Evolutionary conservation across 2,113 vertebrate species (phyloP).

Genomic region (Poeciliopsis turrubarensis): DNA sequence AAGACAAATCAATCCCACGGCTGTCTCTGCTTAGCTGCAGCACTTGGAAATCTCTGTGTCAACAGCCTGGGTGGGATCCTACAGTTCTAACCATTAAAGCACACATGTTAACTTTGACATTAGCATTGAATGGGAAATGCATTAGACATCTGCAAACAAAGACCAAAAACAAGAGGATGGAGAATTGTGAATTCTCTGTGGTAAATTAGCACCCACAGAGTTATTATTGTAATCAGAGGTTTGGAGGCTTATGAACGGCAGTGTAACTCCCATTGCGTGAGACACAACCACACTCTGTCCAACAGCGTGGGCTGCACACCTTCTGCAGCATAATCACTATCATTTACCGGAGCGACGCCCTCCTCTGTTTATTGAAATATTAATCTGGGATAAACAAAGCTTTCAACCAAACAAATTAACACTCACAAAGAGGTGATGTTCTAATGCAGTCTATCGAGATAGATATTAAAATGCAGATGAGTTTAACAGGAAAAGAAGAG

Average conservation of each 20-base stretch:
- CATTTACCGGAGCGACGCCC: slow-evolving; percentile 74
- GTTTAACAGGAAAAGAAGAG: slow-evolving; percentile 24
- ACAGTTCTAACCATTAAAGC: slow-evolving; percentile 46
- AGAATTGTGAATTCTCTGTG: slow-evolving; percentile 36
- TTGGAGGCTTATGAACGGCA: slow-evolving; percentile 70
- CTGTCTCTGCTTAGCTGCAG: slow-evolving; percentile 42
- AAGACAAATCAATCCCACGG: slow-evolving; percentile 49
- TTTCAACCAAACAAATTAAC: slow-evolving; percentile 82
- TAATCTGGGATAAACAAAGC: slow-evolving; percentile 82
- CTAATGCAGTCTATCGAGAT: slow-evolving; percentile 76
- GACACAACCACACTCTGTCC: slow-evolving; percentile 60
- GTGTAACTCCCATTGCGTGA: slow-evolving; percentile 63
- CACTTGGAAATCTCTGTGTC: slow-evolving; percentile 37
- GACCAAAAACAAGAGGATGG: slow-evolving; percentile 26
- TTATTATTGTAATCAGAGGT: slow-evolving; percentile 82
- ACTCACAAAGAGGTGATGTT: slow-evolving; percentile 64
- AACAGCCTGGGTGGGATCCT: slow-evolving; percentile 36
- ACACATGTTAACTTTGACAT: slow-evolving; percentile 10
- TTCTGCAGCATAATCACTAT: slow-evolving; percentile 80
- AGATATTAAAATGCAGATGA: slow-evolving; percentile 75
- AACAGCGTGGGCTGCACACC: slow-evolving; percentile 59
- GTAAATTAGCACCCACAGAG: slow-evolving; percentile 74
- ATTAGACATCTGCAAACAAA: slow-evolving; percentile 30
- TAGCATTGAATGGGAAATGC: slow-evolving; percentile 4
- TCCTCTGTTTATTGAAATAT: slow-evolving; percentile 80